phyloP scores from a whole-genome alignment of 2,113 vertebrate genomes.

The Cephalophus harveyi region DNA sequence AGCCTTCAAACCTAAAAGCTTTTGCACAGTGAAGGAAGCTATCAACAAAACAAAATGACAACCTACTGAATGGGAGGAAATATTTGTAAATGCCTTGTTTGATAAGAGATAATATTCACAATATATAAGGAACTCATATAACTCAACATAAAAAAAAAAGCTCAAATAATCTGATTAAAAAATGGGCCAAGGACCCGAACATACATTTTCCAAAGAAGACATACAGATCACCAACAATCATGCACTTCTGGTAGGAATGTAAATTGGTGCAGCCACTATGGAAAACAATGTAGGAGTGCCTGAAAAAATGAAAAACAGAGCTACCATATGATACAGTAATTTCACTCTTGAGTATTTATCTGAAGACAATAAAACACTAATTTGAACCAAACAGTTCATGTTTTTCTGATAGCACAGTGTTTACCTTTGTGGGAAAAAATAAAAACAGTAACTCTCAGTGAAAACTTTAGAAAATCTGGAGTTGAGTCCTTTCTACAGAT shows the following conservation, averaged over 20 bases:
- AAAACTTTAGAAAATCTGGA: background rate
- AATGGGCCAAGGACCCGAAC: background rate
- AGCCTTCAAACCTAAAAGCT: background rate
- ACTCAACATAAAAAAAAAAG: background rate
- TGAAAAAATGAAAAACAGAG: background rate
- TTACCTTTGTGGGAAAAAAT: background rate
- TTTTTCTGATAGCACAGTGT: background rate
- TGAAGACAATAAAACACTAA: background rate
- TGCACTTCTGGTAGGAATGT: background rate
- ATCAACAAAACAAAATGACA: background rate
- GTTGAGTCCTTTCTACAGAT: background rate
- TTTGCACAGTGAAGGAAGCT: background rate
- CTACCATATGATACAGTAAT: background rate
- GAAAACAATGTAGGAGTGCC: background rate
- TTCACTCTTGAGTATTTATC: background rate
- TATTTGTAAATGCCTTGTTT: background rate
- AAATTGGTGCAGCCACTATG: background rate
- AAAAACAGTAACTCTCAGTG: background rate
- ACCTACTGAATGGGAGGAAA: background rate
- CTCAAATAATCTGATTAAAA: background rate
- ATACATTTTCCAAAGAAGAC: background rate
- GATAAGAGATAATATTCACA: background rate
- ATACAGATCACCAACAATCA: background rate
- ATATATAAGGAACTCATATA: background rate
- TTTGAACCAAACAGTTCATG: background rate